Percentiles rank a stretch among this genome's conserved stretches.
Evolutionary conservation across 2,888 invertebrate species (phyloP).

Genomic region (Coenonympha glycerion): DNA sequence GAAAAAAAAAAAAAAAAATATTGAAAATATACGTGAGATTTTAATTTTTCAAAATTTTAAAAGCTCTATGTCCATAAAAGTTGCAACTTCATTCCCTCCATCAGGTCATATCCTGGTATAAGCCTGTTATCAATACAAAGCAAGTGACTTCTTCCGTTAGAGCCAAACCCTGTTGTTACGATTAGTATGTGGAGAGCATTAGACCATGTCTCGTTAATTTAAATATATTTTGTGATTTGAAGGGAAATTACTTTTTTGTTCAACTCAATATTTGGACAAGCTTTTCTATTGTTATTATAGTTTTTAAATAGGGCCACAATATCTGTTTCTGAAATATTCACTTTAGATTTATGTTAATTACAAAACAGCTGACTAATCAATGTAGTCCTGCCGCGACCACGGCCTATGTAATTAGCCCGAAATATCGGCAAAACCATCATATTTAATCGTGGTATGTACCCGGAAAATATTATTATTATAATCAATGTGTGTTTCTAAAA

Average conservation of each 20-base stretch:
- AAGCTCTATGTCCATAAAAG: neutral
- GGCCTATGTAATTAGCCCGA: too few relatives aligned
- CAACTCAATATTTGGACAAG: neutral
- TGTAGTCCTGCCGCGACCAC: too few relatives aligned
- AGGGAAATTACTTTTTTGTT: neutral
- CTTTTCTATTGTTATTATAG: neutral
- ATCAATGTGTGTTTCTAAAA: too few relatives aligned
- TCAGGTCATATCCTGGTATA: neutral
- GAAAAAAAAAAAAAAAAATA: too few relatives aligned
- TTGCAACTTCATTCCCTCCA: neutral
- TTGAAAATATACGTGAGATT: too few relatives aligned
- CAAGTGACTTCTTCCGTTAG: conserved; percentile 9
- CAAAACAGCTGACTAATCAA: too few relatives aligned
- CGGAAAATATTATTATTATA: neutral
- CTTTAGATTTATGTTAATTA: too few relatives aligned
- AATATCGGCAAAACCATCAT: too few relatives aligned
- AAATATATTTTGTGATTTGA: neutral
- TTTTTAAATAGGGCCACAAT: neutral
- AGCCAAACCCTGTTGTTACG: neutral
- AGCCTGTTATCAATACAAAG: conserved; percentile 10
- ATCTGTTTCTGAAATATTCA: too few relatives aligned
- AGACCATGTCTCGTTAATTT: neutral
- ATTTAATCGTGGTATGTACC: too few relatives aligned
- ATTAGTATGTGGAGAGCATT: neutral
- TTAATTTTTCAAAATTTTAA: neutral